phyloP scores from a whole-genome alignment of 2,888 invertebrate species.

The Lithophane socia region DNA sequence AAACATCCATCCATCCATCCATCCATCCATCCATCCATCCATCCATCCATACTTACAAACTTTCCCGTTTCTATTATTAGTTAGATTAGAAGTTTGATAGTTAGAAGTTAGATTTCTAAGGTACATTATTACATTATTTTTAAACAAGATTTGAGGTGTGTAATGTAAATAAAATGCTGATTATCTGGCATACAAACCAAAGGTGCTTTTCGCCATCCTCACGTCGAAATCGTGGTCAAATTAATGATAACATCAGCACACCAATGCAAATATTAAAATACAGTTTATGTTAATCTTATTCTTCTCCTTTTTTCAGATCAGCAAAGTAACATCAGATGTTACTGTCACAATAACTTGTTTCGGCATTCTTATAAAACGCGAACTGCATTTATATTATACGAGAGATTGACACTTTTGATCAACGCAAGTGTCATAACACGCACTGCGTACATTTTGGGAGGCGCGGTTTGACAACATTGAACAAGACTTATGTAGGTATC shows the following conservation, averaged over 20 bases:
- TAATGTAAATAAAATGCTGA: not conserved
- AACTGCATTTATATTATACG: slow-evolving; percentile 53
- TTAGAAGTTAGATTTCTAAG: no score
- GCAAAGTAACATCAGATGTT: slow-evolving; percentile 41
- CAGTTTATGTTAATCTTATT: slow-evolving; percentile 3
- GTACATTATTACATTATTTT: no score
- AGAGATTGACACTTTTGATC: slow-evolving; percentile 66
- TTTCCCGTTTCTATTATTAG: no score
- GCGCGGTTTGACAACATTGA: slow-evolving; percentile 48
- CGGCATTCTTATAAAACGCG: slow-evolving; percentile 56
- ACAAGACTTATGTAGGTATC: slow-evolving; percentile 52
- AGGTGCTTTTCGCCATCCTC: not conserved
- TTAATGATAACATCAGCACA: not conserved
- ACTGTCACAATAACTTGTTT: slow-evolving; percentile 53
- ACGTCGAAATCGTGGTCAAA: not conserved
- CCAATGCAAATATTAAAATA: slow-evolving; percentile 18
- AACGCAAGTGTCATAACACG: slow-evolving; percentile 60
- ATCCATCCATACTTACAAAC: no score
- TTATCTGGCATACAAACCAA: not conserved
- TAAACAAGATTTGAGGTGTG: no score
- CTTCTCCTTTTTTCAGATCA: slow-evolving; percentile 29
- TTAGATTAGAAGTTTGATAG: no score
- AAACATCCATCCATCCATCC: no score
- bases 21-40: no score
- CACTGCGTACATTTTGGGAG: slow-evolving; percentile 48